phyloP scores from a whole-genome alignment of 2,797 vertebrate species.

The Eospalax fontanierii region DNA sequence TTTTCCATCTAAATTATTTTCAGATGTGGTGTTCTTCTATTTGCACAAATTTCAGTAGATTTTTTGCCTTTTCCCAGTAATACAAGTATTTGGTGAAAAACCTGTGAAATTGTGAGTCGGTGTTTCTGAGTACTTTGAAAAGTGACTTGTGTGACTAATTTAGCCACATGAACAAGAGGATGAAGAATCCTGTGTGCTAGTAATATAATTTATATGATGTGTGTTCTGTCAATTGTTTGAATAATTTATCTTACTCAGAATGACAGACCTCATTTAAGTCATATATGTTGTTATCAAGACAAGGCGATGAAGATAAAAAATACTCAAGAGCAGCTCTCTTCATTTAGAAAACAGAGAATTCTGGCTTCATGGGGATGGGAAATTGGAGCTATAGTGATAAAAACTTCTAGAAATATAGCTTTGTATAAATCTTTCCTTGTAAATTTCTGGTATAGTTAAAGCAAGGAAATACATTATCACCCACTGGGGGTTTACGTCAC shows the following conservation, averaged over 20 bases:
- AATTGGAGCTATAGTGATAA: background rate
- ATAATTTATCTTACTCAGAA: conserved; percentile 12
- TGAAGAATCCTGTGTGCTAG: background rate
- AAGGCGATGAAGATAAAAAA: background rate
- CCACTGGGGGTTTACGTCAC: background rate
- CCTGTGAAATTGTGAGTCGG: conserved; percentile 65
- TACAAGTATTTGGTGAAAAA: conserved; percentile 49
- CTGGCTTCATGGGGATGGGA: background rate
- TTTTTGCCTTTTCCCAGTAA: conserved; percentile 33
- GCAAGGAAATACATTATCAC: conserved; percentile 3
- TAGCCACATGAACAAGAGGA: conserved; percentile 38
- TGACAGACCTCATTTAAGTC: background rate
- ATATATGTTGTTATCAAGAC: background rate
- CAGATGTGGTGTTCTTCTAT: conserved; percentile 54
- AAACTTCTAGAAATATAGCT: conserved; percentile 22
- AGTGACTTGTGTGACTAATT: conserved; percentile 69
- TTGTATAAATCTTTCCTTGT: background rate
- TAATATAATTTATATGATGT: background rate
- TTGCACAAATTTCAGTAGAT: conserved; percentile 69
- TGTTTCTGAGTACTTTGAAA: conserved; percentile 65
- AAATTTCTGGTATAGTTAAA: conserved; percentile 9
- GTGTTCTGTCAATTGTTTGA: background rate
- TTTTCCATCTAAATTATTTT: conserved; percentile 71
- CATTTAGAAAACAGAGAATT: conserved; percentile 17
- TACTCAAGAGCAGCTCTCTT: background rate